Percentiles rank a stretch among this genome's conserved stretches.
These are phyloP conservation scores for Tetrao urogallus DNA, from an alignment of 2,113 vertebrate species.

Conservation along the genomic window DNA sequence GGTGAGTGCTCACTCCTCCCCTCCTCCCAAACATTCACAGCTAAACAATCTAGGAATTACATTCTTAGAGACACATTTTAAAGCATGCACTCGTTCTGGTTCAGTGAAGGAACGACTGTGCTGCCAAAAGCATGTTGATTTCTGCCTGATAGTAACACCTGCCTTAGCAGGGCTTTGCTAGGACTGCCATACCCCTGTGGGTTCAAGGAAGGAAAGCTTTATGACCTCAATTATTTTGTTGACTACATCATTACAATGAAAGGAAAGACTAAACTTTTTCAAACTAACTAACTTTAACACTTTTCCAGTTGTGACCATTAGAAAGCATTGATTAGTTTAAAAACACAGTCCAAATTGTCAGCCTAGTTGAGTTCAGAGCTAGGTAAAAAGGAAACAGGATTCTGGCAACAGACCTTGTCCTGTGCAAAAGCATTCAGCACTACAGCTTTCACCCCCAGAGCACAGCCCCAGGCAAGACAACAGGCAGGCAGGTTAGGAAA, in stretches of 20 bases:
- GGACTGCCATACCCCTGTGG: background rate
- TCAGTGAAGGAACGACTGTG: background rate
- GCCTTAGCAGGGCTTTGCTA: background rate
- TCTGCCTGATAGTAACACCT: background rate
- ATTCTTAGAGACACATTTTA: background rate
- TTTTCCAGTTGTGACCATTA: background rate
- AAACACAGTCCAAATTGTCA: background rate
- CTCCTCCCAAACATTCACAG: background rate
- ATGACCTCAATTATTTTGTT: background rate
- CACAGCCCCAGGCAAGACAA: background rate
- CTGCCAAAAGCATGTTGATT: background rate
- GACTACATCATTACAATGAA: background rate
- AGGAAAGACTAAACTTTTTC: background rate
- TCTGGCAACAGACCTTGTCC: background rate
- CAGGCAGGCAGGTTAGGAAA: background rate
- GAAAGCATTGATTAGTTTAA: background rate
- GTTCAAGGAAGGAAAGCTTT: background rate
- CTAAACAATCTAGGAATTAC: background rate
- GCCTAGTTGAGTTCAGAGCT: background rate
- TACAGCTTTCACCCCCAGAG: background rate
- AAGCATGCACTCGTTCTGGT: background rate
- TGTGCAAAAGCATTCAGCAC: background rate
- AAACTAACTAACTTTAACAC: background rate
- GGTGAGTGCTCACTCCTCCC: background rate
- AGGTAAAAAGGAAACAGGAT: accelerated